Base-by-base conservation (phyloP, 2,797 vertebrate genomes). In the Hoplostethus mediterraneus region DNA sequence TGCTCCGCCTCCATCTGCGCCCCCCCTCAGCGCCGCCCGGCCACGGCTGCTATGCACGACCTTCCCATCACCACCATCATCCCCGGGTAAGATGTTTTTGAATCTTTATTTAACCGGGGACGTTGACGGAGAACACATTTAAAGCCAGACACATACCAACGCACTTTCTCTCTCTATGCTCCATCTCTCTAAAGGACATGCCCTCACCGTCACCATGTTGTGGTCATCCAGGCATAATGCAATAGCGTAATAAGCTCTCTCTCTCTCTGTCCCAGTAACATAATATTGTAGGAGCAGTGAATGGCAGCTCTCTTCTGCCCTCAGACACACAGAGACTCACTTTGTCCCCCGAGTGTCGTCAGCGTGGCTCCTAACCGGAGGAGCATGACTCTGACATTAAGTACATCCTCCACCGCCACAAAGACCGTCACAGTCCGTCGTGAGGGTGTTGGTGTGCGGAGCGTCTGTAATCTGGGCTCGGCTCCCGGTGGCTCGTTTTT, bases 31-130 rank as follows among this genome's bases (percentile, higher is more conserved):
- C 67, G 84, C 85, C 0, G 60, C 87, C 0, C 79, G 95, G 64
- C 90, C 92, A 55, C 90, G 92, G 10, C 92, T 95, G 51, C 90
- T 94, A 0, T 94, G 91, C 49, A 17, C 84, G 2, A 63, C 91
- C 70, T 77, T 93, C 86, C 4, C 91, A 2, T 92, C 91, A 0
- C 87, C 83, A 0, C 92, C 92, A 2, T 92, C 94, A 0, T 93
- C 93, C 2, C 92, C 94, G 91, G 93, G 95, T 96, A 79, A 85
- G 57, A 82, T 71, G 71, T 30, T 77, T 7, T 21, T 6, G 21
- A 21, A 33, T n/a, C 47, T 2, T 5, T 17, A 5, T 17, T 7
- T 9, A 11, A 53, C 4, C 33, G 17, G 9, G 11, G 4, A 10
- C 13, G 42, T 45, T 13, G 30, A 48, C 36, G 6, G 36, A 12